Base-by-base conservation (phyloP, 2,888 invertebrate genomes). In the Pyrocoelia pectoralis region DNA sequence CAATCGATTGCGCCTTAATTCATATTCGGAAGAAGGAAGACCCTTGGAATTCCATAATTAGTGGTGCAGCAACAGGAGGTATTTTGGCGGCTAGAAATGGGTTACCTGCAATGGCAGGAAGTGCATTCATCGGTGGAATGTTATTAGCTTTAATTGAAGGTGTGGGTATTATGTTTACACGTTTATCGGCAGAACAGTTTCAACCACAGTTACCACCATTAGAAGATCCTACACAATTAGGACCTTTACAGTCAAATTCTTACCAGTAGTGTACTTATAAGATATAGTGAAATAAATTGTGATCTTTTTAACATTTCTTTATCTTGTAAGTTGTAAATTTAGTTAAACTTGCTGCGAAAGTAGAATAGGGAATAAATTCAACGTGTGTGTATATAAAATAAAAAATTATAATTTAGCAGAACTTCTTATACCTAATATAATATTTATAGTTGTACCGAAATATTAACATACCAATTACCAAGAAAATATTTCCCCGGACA, bases 101-200 rank as follows among this genome's bases (percentile, higher is more conserved):
- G 80, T 82, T 93, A 33, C 90, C 91, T 61, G 93, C 94, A 0
- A 94, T 94, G 94, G 91, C 95, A 54, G 98, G 96, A 38, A 98
- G 98, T 83, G 99, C 98, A 10, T 84, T 98, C 46, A 93, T 99
- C 51, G 97, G 98, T 56, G 98, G 98, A 59, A 92, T 98, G 61
- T 86, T 99, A 13, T 84, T 99, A 65, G 98, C 97, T 2, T 85
- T 98, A 68, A 99, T 99, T 72, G 98, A 99, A 87, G 99, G 98
- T 66, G 91, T 98, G 67, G 96, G 97, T 69, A 97, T 99, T 72
- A 84, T 97, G 79, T 92, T 98, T 78, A 97, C 95, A 9, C 86
- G 96, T 76, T 86, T 95, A 76, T 91, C 93, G 24, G 95, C 97
- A 0, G 96, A 97, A 77, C 95, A 96, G 80, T 97, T 95, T 80